Evolutionary conservation across 2,888 invertebrate genomes (phyloP), one percentile per base, ranked within the genome.

Genomic region (Drosophila paucipuncta): DNA sequence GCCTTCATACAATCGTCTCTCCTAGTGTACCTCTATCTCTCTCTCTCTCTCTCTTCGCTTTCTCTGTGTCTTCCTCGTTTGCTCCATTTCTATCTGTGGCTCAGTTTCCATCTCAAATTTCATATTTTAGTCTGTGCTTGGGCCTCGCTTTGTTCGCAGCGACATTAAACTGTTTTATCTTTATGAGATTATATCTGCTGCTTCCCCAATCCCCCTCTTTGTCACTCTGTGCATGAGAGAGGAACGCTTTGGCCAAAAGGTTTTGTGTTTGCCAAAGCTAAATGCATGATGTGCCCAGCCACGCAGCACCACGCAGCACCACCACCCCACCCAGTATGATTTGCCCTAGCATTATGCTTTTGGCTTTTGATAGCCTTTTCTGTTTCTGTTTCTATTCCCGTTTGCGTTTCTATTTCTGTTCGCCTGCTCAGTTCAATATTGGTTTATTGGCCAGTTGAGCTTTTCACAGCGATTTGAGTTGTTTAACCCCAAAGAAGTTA

Each of bases 101-200:
- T 65, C 54, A 49, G 54, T 49, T 41, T 63, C 60, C 68, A 68
- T 58, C 65, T 64, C 28, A 62, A 39, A 64, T 66, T 55, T 59
- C 63, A 63, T 57, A 39, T 67, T 58, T 53, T 49, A 57, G 57
- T 68, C 55, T 69, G 25, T 66, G 49, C 54, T 69, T 62, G 70
- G 63, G 53, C 64, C 55, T 62, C 64, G 68, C 78, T 70, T 84
- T 80, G 83, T 87, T 81, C 81, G 59, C 62, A 65, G 82, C 72
- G 81, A 83, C 81, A 83, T 85, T 88, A 83, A 90, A 88, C 87
- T 77, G 90, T 88, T 87, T 89, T 90, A 87, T 87, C 87, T 87
- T 88, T 87, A 87, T 85, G 87, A 85, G 90, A 90, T 87, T 87
- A 89, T 90, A 85, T 87, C 88, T 85, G 82, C 67, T 72, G 43